Base-by-base conservation (phyloP, 1,140 invertebrate genomes). In the Drosophila orena region DNA sequence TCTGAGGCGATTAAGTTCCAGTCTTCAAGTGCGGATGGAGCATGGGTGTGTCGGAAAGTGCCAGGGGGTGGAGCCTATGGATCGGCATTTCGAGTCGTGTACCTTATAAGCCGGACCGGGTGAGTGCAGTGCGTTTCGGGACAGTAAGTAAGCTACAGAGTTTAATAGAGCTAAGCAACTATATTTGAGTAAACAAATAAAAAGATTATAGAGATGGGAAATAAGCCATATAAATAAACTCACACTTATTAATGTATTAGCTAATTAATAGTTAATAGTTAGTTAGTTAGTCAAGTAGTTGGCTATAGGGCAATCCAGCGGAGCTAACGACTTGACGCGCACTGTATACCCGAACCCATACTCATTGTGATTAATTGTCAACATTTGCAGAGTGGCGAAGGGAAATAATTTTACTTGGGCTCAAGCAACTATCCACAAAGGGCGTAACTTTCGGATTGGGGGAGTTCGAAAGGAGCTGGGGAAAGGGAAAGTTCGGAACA, bases 321-420 rank as follows among this genome's bases (percentile, higher is more conserved):
- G 15, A 20, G 10, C 17, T 66, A 69, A 46, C 4, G 10, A 1
- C 24, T 47, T 57, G 50, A 6, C 34, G 35, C 64, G 66, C 42
- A 70, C 66, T 70, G 50, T 57, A 42, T 7, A 56, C 40, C 70
- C 69, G 24, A 64, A 40, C 38, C 22, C 52, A 60, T 56, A 60
- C 70, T 65, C 75, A 62, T 76, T 76, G 84, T 88, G 83, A 88
- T 89, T 88, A 88, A 88, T 84, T 86, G 81, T 81, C 59, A 77
- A 80, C 74, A 70, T 74, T 74, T 54, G 58, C 53, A 40, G 52
- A 40, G 20, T 34, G 55, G 38, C 38, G 11, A 43, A 49, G 55
- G 30, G 27, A 37, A 11, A 50, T 53, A 77, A 37, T 62, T 66
- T 71, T 30, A 54, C 58, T 71, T 50, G 37, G 54, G 53, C 65